Conservation (phyloP, 2,888 invertebrate species). For the Hesperia comma region DNA sequence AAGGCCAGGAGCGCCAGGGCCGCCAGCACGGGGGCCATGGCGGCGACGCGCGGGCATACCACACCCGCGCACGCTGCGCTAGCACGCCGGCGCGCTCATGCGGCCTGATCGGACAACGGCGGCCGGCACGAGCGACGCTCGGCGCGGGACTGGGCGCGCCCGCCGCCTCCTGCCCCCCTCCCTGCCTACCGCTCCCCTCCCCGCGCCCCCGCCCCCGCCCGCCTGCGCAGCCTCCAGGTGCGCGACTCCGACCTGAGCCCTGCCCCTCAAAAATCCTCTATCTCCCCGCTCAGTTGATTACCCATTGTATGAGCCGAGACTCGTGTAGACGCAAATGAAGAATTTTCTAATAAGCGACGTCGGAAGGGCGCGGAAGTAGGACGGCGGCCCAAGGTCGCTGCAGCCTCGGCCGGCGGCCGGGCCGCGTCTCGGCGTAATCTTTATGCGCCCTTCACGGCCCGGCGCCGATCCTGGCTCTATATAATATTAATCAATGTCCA, state of each 20-base stretch:
- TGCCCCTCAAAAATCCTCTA: constrained; percentile 53
- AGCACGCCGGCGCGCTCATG: constrained; percentile 80
- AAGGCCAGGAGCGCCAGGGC: constrained; percentile 78
- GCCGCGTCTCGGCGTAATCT: constrained; percentile 51
- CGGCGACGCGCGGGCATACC: constrained; percentile 82
- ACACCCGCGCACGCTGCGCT: constrained; percentile 82
- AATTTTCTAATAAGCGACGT: constrained; percentile 43
- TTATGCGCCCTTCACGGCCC: constrained; percentile 59
- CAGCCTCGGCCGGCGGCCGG: constrained; percentile 54
- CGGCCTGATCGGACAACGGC: constrained; percentile 63
- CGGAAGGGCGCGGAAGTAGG: constrained; percentile 55
- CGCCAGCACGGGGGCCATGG: constrained; percentile 76
- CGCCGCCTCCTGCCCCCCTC: constrained; percentile 48
- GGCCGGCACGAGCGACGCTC: constrained; percentile 76
- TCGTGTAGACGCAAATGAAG: constrained; percentile 40
- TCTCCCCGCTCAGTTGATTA: constrained; percentile 40
- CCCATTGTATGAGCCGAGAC: constrained; percentile 39
- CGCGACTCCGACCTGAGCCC: constrained; percentile 53
- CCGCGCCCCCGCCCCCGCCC: constrained; percentile 51
- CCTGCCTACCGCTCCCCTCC: constrained; percentile 45
- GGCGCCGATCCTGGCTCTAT: constrained; percentile 22
- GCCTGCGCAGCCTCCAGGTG: constrained; percentile 65
- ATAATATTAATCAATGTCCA: constrained; percentile 39
- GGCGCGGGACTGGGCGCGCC: constrained; percentile 75
- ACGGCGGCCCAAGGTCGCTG: constrained; percentile 67